Evolutionary conservation across 2,797 vertebrate species (phyloP).

Genomic region (Pelobates cultripes): DNA sequence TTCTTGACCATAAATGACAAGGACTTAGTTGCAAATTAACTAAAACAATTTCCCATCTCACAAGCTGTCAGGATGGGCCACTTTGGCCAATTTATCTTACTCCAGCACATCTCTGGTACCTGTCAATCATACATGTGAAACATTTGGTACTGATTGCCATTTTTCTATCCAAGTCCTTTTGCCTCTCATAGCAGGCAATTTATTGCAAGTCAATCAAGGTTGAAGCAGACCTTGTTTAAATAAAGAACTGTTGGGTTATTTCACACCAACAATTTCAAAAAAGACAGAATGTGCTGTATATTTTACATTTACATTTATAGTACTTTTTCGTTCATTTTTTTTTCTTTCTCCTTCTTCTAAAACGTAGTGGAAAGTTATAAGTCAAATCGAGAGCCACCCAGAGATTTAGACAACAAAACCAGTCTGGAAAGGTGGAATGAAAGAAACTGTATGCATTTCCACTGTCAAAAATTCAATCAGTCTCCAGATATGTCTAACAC

Average conservation of each 20-base stretch:
- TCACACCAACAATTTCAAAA: slow-evolving; percentile 79
- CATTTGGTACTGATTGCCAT: slow-evolving; percentile 83
- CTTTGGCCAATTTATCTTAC: slow-evolving; percentile 84
- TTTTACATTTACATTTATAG: slow-evolving; percentile 79
- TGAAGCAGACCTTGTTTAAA: slow-evolving; percentile 82
- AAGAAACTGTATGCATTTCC: slow-evolving; percentile 49
- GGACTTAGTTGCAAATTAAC: slow-evolving; percentile 80
- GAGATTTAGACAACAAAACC: slow-evolving; percentile 58
- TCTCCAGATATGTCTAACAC: slow-evolving; percentile 49
- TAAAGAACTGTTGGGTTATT: slow-evolving; percentile 78
- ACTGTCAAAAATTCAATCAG: slow-evolving; percentile 56
- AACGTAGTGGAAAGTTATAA: slow-evolving; percentile 67
- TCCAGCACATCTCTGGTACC: slow-evolving; percentile 81
- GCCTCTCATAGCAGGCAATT: slow-evolving; percentile 81
- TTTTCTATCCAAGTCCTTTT: slow-evolving; percentile 80
- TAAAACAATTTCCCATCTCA: slow-evolving; percentile 82
- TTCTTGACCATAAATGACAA: slow-evolving; percentile 78
- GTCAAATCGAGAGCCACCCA: slow-evolving; percentile 63
- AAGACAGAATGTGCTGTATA: slow-evolving; percentile 76
- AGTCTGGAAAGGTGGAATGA: slow-evolving; percentile 57
- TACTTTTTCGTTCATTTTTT: slow-evolving; percentile 57
- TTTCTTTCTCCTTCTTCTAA: slow-evolving; percentile 54
- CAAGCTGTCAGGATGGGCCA: slow-evolving; percentile 81
- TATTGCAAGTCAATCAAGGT: slow-evolving; percentile 85
- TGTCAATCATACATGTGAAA: slow-evolving; percentile 82